Base-by-base conservation (phyloP, 2,113 vertebrate species). In the Megaceryle maxima region DNA sequence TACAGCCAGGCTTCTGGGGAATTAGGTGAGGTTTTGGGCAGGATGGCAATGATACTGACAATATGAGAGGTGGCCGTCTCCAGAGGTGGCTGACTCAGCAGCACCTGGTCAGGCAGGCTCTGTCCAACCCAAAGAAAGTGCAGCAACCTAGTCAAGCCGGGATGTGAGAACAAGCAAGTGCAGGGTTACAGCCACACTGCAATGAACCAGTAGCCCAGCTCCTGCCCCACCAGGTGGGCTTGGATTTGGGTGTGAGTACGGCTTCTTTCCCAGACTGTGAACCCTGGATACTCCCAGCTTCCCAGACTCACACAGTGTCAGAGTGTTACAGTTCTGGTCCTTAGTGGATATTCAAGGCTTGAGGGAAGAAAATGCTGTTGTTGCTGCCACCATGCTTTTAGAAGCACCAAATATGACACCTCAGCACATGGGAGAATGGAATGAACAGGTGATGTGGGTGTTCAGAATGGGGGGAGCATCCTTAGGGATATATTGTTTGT, bases 141-240 rank as follows among this genome's bases (percentile, higher is more conserved):
- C 2, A 1, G 46, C 3, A 59, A 64, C 43, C 35, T 51, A 25
- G 44, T 13, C 10, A 3, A 24, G 35, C 33, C 0, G 79, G 72
- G 57, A 16, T 69, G 21, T 21, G 78, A 74, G 69, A 66, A 69
- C 10, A 28, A 44, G 22, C 19, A 19, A 62, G 14, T 4, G 21
- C 35, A 79, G 41, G 21, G 24, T 70, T 41, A 51, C 6, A 3
- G n/a, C 17, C 56, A 11, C 57, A 35, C 11, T 4, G 22, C 19
- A n/a, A 5, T 55, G 41, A 80, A 35, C 11, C 43, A 37, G 35
- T 3, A 73, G 33, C 6, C 20, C 62, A 51, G 8, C 25, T 75
- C 50, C 44, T 85, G 66, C 16, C 59, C 6, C 33, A 78, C 10
- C 44, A 41, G 14, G 5, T 24, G 44, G 66, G 70, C 50, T 82